These are phyloP conservation scores for Pyralis farinalis DNA, from an alignment of 2,888 invertebrate genomes.

Conservation along the genomic window DNA sequence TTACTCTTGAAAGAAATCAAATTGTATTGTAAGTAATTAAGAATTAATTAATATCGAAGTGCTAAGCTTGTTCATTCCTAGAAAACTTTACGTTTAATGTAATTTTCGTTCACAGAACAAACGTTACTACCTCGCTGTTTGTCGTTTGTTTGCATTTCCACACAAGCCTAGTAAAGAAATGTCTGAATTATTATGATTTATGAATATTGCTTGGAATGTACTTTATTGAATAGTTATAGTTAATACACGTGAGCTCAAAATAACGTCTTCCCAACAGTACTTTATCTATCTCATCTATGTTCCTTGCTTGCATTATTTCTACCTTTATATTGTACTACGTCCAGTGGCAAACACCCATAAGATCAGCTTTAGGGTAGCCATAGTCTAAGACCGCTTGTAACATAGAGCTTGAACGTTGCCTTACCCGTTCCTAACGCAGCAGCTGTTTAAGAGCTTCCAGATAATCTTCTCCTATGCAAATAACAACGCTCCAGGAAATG, in stretches of 20 bases:
- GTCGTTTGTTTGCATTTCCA: slow-evolving; percentile 44
- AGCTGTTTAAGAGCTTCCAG: no score
- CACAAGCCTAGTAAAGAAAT: slow-evolving; percentile 24
- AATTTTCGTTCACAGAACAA: slow-evolving; percentile 35
- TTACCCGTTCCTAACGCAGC: no score
- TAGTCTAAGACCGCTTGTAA: no score
- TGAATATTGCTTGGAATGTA: slow-evolving; percentile 27
- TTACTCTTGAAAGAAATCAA: slow-evolving; percentile 21
- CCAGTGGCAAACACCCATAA: no score
- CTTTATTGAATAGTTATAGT: slow-evolving; percentile 20
- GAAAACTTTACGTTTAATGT: slow-evolving; percentile 12
- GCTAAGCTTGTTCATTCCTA: slow-evolving; percentile 36
- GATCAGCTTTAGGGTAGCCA: no score
- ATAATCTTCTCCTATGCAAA: no score
- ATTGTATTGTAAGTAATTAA: slow-evolving; percentile 21
- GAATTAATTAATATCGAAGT: slow-evolving; percentile 26
- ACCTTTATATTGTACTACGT: no score
- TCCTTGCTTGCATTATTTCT: background rate
- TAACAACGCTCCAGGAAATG: no score
- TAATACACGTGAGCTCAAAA: slow-evolving; percentile 34
- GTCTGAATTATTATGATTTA: slow-evolving; percentile 18
- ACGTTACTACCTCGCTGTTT: slow-evolving; percentile 60
- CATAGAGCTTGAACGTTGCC: no score
- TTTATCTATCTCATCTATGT: background rate
- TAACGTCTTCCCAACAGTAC: slow-evolving; percentile 9